phyloP scores from a whole-genome alignment of 64 coral and sea anemone genomes.

The Dendrophyllia cribrosa region DNA sequence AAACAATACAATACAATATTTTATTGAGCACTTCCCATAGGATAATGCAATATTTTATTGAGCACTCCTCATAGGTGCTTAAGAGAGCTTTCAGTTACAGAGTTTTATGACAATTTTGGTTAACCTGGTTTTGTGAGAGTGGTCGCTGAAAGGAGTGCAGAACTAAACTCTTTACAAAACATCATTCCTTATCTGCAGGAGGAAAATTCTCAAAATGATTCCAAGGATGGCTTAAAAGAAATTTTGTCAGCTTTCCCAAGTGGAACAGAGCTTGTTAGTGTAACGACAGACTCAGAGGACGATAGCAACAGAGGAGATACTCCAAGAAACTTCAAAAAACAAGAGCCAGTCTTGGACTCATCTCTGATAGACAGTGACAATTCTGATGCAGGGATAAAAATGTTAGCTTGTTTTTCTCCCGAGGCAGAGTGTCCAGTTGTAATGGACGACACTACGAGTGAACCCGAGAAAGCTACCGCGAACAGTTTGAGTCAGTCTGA shows the following conservation, averaged over 20 bases:
- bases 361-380: not conserved
- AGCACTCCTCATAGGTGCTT: no score
- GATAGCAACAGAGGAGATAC: conserved; percentile 36
- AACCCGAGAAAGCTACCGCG: not conserved
- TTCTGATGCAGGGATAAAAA: not conserved
- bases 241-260: conserved; percentile 40
- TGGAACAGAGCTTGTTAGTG: conserved; percentile 39
- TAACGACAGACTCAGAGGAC: conserved; percentile 44
- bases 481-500: not conserved
- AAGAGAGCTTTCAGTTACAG: no score
- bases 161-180: not conserved
- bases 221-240: not conserved
- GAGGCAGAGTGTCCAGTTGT: conserved; percentile 29
- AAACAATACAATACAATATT: no score
- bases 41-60: no score
- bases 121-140: no score
- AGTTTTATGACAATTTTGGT: no score
- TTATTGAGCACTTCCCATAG: no score
- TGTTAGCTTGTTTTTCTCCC: conserved; percentile 7
- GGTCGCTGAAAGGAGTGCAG: no score
- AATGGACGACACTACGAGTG: conserved; percentile 1
- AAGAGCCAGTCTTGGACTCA: not conserved
- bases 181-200: not conserved
- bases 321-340: not conserved
- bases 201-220: not conserved